phyloP scores from a whole-genome alignment of 1,140 invertebrate genomes.

The Ceratina japonica region DNA sequence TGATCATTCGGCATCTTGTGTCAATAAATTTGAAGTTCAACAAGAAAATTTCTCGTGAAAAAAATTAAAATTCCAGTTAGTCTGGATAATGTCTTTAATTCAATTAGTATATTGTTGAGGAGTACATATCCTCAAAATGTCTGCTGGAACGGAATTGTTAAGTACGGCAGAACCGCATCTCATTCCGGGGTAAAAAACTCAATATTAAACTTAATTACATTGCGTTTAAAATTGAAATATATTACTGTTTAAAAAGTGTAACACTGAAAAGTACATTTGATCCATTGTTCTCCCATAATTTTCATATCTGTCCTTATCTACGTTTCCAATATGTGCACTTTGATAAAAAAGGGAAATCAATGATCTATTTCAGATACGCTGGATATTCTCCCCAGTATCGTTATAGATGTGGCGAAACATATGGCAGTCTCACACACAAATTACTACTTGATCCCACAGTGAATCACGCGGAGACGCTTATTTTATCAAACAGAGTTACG shows the following conservation, averaged over 20 bases:
- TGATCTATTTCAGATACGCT: slow-evolving; percentile 81
- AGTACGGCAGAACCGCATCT: slow-evolving; percentile 80
- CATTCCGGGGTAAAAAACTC: slow-evolving; percentile 80
- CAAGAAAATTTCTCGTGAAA: not conserved
- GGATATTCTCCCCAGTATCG: slow-evolving; percentile 87
- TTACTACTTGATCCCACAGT: slow-evolving; percentile 85
- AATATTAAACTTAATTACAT: not conserved
- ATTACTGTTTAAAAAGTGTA: too few species aligned
- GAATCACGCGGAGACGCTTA: slow-evolving; percentile 84
- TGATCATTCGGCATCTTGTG: slow-evolving; percentile 10
- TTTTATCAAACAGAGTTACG: slow-evolving; percentile 82
- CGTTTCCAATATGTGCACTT: not conserved
- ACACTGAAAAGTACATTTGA: not conserved
- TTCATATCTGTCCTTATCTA: not conserved
- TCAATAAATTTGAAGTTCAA: slow-evolving; percentile 19
- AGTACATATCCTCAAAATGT: slow-evolving; percentile 39
- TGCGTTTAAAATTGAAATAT: not conserved
- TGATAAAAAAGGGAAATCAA: not conserved
- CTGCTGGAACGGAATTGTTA: slow-evolving; percentile 70
- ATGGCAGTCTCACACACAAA: slow-evolving; percentile 85
- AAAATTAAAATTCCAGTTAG: slow-evolving; percentile 41
- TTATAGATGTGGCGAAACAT: slow-evolving; percentile 85
- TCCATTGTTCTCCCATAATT: not conserved
- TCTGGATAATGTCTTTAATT: not conserved
- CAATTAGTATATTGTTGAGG: slow-evolving; percentile 35